These are phyloP conservation scores for Apostichopus leukothele DNA, from an alignment of 53 echinoderm and acorn worm species.

Conservation along the genomic window DNA sequence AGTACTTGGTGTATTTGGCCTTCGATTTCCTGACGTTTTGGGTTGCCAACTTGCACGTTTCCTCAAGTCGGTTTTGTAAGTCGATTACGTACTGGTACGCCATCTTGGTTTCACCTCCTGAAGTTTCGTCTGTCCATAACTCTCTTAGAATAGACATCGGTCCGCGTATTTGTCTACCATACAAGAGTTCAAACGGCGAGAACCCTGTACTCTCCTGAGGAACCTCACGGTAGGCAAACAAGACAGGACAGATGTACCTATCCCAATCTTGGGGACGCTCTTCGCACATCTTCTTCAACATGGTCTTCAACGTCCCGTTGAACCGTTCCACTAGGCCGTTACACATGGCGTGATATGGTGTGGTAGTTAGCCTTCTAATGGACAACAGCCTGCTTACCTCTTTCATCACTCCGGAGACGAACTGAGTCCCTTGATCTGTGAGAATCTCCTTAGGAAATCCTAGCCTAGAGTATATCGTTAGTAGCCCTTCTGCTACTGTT, in stretches of 20 bases:
- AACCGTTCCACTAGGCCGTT: neutral
- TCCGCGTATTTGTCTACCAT: constrained; percentile 32
- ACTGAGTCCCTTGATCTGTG: constrained; percentile 24
- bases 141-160: constrained; percentile 36
- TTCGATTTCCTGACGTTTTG: neutral
- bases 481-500: constrained; percentile 53
- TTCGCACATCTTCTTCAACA: constrained; percentile 50
- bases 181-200: constrained; percentile 28
- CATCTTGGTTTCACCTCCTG: neutral
- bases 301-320: neutral
- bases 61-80: neutral
- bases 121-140: neutral
- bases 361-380: neutral
- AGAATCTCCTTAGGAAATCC: constrained; percentile 41
- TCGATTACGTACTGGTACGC: neutral
- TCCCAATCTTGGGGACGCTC: constrained; percentile 51
- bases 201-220: constrained; percentile 22
- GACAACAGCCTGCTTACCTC: neutral
- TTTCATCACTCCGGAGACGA: constrained; percentile 1
- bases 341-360: neutral
- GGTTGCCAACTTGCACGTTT: neutral
- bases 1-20: neutral
- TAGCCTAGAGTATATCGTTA: constrained; percentile 46
- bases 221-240: constrained; percentile 30
- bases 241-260: constrained; percentile 27